Percentiles rank a stretch among this genome's conserved stretches.
Evolutionary conservation across 2,113 vertebrate species (phyloP).

Genomic region (Siphamia tubifer): DNA sequence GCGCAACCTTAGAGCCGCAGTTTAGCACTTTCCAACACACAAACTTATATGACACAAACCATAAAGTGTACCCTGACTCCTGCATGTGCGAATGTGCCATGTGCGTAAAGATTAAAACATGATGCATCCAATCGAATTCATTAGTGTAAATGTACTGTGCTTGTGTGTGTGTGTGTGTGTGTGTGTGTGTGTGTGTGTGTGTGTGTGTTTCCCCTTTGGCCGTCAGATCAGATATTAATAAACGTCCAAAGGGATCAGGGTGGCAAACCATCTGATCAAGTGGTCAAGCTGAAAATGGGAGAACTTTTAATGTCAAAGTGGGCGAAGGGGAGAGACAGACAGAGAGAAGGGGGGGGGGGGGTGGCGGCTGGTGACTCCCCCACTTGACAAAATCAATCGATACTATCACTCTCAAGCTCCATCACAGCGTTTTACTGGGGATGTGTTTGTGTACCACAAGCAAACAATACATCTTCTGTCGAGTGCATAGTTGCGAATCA

Average conservation of each 20-base stretch:
- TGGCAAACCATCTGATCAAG: conserved; percentile 10
- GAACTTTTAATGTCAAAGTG: conserved; percentile 45
- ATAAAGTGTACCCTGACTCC: neutral
- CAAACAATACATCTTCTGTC: conserved; percentile 40
- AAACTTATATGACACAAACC: conserved; percentile 9
- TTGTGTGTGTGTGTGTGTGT: neutral
- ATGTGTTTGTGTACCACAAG: conserved; percentile 29
- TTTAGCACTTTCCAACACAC: conserved; percentile 28
- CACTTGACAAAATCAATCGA: conserved; percentile 54
- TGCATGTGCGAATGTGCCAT: neutral
- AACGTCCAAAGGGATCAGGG: no score
- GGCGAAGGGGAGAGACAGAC: neutral
- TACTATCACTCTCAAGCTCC: conserved; percentile 37
- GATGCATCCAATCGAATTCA: neutral
- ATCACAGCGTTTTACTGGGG: conserved; percentile 25
- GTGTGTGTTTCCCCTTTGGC: neutral
- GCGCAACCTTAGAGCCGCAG: conserved; percentile 45
- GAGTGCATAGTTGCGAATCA: conserved; percentile 20
- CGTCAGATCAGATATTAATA: no score
- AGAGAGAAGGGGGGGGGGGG: neutral
- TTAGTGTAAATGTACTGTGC: neutral
- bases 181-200: neutral
- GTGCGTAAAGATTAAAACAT: neutral
- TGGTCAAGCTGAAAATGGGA: conserved; percentile 25
- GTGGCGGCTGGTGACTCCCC: conserved; percentile 10